Conservation (phyloP, 1,140 invertebrate genomes). For the Vollenhovia emeryi region DNA sequence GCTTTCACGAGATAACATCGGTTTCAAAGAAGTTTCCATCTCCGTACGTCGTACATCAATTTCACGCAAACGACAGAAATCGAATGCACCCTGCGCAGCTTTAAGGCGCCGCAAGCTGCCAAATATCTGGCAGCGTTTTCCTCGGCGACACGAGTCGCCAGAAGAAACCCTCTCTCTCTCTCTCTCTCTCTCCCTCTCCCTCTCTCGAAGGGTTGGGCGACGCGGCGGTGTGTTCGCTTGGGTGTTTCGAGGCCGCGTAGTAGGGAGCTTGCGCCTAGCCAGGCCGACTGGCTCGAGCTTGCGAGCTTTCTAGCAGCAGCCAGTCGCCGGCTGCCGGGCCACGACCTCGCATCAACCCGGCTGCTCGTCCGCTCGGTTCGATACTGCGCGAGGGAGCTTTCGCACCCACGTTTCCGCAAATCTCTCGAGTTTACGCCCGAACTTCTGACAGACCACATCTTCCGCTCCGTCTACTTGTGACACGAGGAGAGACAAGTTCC, state of each 20-base stretch:
- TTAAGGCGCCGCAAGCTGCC: slow-evolving; percentile 53
- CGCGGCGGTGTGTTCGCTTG: slow-evolving; percentile 49
- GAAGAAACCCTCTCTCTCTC: slow-evolving; percentile 71
- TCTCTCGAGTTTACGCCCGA: slow-evolving; percentile 5
- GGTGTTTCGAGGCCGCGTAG: slow-evolving; percentile 68
- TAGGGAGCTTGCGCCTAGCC: slow-evolving; percentile 77
- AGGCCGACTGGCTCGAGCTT: slow-evolving; percentile 75
- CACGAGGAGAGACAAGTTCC: neutral
- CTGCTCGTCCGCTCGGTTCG: slow-evolving; percentile 34
- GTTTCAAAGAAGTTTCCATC: neutral
- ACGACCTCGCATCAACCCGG: slow-evolving; percentile 71
- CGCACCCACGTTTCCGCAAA: slow-evolving; percentile 43
- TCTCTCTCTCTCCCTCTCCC: slow-evolving; percentile 65
- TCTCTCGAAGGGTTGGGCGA: slow-evolving; percentile 53
- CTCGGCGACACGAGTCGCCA: slow-evolving; percentile 53
- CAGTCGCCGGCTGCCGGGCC: slow-evolving; percentile 80
- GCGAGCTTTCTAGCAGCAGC: slow-evolving; percentile 76
- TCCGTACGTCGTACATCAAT: neutral
- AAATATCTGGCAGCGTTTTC: slow-evolving; percentile 64
- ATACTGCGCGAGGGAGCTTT: slow-evolving; percentile 17
- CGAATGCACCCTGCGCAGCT: slow-evolving; percentile 7
- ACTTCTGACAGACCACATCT: neutral
- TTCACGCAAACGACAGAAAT: slow-evolving; percentile 10
- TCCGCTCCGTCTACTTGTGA: neutral
- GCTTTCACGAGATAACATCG: neutral